Base-by-base conservation (phyloP, 2,113 vertebrate genomes). In the Entomyzon cyanotis region DNA sequence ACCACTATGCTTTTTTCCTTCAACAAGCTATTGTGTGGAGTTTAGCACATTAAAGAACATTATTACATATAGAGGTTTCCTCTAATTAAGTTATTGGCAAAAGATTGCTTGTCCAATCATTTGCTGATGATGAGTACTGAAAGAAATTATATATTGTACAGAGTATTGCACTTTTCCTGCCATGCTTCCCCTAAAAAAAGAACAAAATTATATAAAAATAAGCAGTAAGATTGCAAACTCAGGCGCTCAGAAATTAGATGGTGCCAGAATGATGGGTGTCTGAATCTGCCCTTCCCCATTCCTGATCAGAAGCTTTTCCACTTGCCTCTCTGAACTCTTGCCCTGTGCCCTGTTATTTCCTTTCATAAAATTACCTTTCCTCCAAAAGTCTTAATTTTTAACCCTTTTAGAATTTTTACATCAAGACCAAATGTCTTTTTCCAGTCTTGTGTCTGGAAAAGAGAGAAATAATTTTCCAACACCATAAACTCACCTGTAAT, bases 1-100 rank as follows among this genome's bases (percentile, higher is more conserved):
- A 84, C 77, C 56, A 55, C 68, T 95, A 83, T 87, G 77, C 41
- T 89, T 86, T 81, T 82, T 64, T 79, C 53, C 69, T 92, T 93
- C 62, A 69, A 31, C 28, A 50, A 80, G 56, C n/a, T 68, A 55
- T 71, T 94, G 68, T 88, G 60, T 74, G 68, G 62, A 44, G 62
- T 88, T 88, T 55, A 81, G 80, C 73, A 69, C 50, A 84, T 76
- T 89, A 96, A 93, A 69, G 80, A 93, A 84, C 69, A 25, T 62
- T 90, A 84, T 95, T 84, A 92, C 90, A 93, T 90, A 42, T 44
- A 91, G 69, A 95, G 27, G 42, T 87, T 95, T 94, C 49, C n/a
- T 92, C 83, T 95, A 92, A 93, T 94, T 92, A 92, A 91, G 69
- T 75, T 58, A 59, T 58, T 93, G 65, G 69, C 44, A 87, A 90